phyloP scores from a whole-genome alignment of 2,888 invertebrate species.

The Drosophila infuscata region DNA sequence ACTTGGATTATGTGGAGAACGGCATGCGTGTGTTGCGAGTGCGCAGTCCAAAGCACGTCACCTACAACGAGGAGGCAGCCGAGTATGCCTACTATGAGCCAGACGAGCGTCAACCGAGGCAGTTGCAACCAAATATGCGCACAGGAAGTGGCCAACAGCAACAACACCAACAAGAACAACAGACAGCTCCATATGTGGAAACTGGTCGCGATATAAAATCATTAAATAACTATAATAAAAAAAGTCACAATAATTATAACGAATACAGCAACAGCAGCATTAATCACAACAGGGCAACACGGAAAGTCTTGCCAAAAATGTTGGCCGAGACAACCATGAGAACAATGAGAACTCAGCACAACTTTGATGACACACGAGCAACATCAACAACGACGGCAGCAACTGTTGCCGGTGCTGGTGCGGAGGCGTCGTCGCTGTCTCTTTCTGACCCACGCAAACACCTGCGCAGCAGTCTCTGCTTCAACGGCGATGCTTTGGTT shows the following conservation, averaged over 20 bases:
- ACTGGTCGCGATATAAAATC: constrained; percentile 66
- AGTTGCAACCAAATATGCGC: constrained; percentile 69
- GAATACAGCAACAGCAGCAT: constrained; percentile 35
- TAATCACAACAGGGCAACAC: constrained; percentile 40
- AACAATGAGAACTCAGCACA: constrained; percentile 47
- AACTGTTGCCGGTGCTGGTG: constrained; percentile 25
- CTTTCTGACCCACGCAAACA: constrained; percentile 76
- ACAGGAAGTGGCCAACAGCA: constrained; percentile 72
- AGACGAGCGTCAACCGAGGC: constrained; percentile 39
- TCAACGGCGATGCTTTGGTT: constrained; percentile 81
- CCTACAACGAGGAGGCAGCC: constrained; percentile 70
- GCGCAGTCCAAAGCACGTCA: constrained; percentile 71
- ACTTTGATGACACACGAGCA: constrained; percentile 55
- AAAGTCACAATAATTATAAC: constrained; percentile 54
- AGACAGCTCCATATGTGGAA: constrained; percentile 68
- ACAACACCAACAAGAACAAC: constrained; percentile 36
- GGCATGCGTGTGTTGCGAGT: constrained; percentile 67
- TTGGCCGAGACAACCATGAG: constrained; percentile 49
- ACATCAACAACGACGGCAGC: constrained; percentile 17
- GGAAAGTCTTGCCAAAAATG: constrained; percentile 74
- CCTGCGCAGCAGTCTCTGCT: constrained; percentile 84
- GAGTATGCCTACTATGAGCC: constrained; percentile 66
- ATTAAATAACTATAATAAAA: constrained; percentile 72
- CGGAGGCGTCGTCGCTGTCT: constrained; percentile 46
- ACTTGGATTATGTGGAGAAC: constrained; percentile 57